These are phyloP conservation scores for Amphiprion clarkii DNA, from an alignment of 2,797 vertebrate species.

Conservation along the genomic window DNA sequence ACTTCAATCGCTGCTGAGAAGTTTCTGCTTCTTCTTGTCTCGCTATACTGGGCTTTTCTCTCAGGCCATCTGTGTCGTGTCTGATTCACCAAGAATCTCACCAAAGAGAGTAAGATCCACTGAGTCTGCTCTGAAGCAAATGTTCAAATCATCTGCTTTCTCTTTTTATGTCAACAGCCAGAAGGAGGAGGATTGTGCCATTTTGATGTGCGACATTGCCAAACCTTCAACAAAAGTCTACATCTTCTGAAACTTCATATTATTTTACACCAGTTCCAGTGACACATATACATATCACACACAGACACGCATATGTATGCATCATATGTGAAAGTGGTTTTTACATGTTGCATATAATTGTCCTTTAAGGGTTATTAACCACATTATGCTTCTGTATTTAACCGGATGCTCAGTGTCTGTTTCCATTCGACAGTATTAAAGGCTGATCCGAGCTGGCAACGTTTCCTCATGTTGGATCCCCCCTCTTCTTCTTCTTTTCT, in stretches of 20 bases:
- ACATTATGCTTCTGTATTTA: neutral
- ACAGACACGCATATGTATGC: too few relatives aligned
- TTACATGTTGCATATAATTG: neutral
- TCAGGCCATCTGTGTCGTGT: slow-evolving; percentile 20
- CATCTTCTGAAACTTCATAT: neutral
- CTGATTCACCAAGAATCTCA: slow-evolving; percentile 15
- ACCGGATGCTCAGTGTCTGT: neutral
- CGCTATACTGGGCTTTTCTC: neutral
- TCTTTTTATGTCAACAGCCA: slow-evolving; percentile 23
- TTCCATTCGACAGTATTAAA: neutral
- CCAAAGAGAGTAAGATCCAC: neutral
- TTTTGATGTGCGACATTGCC: neutral
- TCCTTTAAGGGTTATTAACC: neutral
- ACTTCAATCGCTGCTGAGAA: neutral
- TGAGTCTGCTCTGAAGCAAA: slow-evolving; percentile 12
- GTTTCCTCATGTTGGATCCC: neutral
- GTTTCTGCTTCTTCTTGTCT: neutral
- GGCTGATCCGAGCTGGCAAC: slow-evolving; percentile 9
- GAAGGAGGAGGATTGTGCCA: neutral
- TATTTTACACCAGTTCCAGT: neutral
- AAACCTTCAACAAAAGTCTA: slow-evolving; percentile 4
- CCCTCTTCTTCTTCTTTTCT: neutral
- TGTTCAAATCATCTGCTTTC: slow-evolving; percentile 1
- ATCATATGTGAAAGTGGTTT: neutral
- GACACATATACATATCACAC: too few relatives aligned